phyloP scores from a whole-genome alignment of 2,113 vertebrate species.

The Oenanthe oenanthe region DNA sequence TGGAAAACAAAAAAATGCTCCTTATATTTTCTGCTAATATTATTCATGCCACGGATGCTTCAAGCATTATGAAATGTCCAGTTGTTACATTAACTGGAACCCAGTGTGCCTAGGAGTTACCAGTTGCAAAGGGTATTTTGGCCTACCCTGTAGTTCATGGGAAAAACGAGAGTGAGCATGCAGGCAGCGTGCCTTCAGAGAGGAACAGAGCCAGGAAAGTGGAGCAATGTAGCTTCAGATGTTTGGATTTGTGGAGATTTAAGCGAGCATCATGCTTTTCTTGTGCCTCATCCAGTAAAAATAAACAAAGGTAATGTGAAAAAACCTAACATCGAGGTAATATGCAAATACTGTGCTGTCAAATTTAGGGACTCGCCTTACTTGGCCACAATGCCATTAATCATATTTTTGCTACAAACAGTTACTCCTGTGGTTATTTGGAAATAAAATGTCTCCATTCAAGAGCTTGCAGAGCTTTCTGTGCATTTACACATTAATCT shows the following conservation, averaged over 20 bases:
- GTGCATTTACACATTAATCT: not conserved
- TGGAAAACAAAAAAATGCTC: not conserved
- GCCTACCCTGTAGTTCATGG: conserved; percentile 49
- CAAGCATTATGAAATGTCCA: not conserved
- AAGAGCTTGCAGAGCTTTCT: conserved; percentile 22
- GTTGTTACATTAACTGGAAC: not conserved
- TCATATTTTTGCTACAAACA: not conserved
- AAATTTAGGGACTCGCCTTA: not conserved
- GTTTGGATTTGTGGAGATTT: conserved; percentile 38
- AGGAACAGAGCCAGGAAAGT: conserved; percentile 58
- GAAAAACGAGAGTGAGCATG: conserved; percentile 6
- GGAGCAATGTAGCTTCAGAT: conserved; percentile 3
- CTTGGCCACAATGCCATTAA: not conserved
- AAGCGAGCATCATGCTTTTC: conserved; percentile 1
- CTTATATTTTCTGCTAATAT: not conserved
- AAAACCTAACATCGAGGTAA: not conserved
- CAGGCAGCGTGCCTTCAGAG: not conserved
- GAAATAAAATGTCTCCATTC: not conserved
- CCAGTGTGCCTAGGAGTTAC: conserved; percentile 9
- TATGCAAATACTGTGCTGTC: not conserved
- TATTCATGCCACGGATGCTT: not conserved
- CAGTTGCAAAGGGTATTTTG: conserved; percentile 43
- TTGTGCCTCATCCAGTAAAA: conserved; percentile 55
- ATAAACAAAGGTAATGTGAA: conserved; percentile 60
- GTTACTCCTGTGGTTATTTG: not conserved